Evolutionary conservation across 2,888 invertebrate genomes (phyloP).

Genomic region (Dysmachus trigonus): DNA sequence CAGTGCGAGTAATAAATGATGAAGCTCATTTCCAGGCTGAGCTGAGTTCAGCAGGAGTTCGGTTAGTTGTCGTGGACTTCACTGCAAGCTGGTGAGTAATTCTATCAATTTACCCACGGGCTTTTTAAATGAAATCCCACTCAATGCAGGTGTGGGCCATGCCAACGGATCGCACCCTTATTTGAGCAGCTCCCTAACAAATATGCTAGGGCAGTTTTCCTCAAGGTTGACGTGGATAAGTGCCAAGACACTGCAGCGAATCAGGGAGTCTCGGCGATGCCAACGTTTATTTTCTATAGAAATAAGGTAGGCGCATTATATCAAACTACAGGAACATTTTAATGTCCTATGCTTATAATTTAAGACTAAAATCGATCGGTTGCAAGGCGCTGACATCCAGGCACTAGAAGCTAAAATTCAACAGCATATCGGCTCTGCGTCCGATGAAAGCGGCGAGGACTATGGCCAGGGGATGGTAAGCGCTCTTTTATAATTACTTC

Average conservation of each 20-base stretch:
- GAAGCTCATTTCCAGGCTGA: conserved; percentile 83
- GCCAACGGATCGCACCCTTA: conserved; percentile 90
- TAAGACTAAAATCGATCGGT: conserved; percentile 81
- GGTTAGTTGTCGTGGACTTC: conserved; percentile 93
- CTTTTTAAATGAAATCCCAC: neutral
- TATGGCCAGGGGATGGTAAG: conserved; percentile 66
- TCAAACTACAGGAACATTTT: neutral
- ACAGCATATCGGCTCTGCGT: conserved; percentile 76
- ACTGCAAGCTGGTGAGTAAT: conserved; percentile 84
- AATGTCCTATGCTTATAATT: conserved; percentile 51
- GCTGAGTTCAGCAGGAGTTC: conserved; percentile 83
- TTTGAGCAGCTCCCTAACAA: conserved; percentile 89
- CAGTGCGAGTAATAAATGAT: conserved; percentile 62
- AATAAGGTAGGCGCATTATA: conserved; percentile 70
- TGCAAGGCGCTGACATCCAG: conserved; percentile 87
- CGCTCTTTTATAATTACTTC: neutral
- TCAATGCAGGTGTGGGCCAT: conserved; percentile 90
- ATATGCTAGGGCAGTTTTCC: conserved; percentile 88
- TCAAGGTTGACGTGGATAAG: conserved; percentile 90
- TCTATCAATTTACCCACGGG: neutral
- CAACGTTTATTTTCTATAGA: conserved; percentile 95
- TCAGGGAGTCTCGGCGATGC: conserved; percentile 95
- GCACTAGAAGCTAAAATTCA: conserved; percentile 88
- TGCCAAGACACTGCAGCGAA: conserved; percentile 87
- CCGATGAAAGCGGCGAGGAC: conserved; percentile 83